phyloP scores from a whole-genome alignment of 2,888 invertebrate species.

The Hypena proboscidalis region DNA sequence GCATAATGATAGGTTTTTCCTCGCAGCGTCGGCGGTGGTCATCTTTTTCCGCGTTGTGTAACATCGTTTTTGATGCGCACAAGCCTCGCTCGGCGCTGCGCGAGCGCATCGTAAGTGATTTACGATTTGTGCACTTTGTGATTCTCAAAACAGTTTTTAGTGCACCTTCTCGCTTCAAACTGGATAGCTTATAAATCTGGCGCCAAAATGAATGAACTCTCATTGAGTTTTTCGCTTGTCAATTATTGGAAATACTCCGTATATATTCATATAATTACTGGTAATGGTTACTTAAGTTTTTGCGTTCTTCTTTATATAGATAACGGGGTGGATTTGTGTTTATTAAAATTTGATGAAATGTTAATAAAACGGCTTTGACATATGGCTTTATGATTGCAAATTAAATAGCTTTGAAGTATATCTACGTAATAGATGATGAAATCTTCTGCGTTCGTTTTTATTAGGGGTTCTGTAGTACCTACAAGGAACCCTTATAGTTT shows the following conservation, averaged over 20 bases:
- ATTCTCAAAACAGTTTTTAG: constrained; percentile 74
- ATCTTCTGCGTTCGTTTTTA: constrained; percentile 10
- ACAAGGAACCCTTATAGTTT: too few relatives aligned
- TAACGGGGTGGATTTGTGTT: constrained; percentile 31
- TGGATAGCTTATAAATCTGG: constrained; percentile 77
- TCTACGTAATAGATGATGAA: background rate
- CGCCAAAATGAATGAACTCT: constrained; percentile 79
- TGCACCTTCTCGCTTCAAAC: constrained; percentile 67
- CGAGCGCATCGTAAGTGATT: constrained; percentile 60
- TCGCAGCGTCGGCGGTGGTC: constrained; percentile 70
- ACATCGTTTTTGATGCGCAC: constrained; percentile 71
- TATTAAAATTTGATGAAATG: background rate
- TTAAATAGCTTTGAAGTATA: background rate
- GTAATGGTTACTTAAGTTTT: constrained; percentile 50
- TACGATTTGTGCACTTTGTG: constrained; percentile 72
- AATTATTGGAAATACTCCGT: constrained; percentile 60
- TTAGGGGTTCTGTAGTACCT: too few relatives aligned
- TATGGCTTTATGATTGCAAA: background rate
- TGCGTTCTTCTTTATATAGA: constrained; percentile 47
- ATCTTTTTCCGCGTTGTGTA: constrained; percentile 74
- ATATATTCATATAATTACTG: constrained; percentile 56
- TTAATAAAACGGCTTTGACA: too few relatives aligned
- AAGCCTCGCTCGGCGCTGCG: constrained; percentile 50
- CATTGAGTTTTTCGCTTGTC: constrained; percentile 62
- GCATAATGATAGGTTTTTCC: constrained; percentile 81